Conservation (phyloP, 2,797 vertebrate genomes). For the Sitta carolinensis region DNA sequence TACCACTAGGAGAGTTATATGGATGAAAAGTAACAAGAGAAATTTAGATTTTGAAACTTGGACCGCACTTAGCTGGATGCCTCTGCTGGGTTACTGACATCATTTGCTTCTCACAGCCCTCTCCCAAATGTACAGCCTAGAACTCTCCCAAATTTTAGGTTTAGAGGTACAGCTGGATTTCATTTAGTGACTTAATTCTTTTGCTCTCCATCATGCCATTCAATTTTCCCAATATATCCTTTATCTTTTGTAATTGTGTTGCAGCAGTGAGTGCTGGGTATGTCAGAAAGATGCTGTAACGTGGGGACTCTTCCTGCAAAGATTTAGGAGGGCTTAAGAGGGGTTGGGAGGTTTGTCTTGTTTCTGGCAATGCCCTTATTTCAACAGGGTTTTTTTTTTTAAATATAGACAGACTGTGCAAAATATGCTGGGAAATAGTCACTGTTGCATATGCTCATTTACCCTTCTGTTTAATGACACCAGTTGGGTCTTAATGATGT, state of each 20-base stretch:
- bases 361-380: neutral
- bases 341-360: neutral
- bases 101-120: neutral
- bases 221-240: neutral
- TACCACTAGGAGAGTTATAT: neutral
- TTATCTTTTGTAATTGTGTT: neutral
- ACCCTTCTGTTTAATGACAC: neutral
- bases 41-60: neutral
- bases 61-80: neutral
- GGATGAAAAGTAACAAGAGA: neutral
- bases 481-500: neutral
- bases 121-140: neutral
- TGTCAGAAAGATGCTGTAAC: neutral
- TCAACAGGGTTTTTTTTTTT: neutral
- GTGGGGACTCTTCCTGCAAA: neutral
- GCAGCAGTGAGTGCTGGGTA: neutral
- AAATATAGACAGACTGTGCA: neutral
- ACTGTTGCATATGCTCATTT: neutral
- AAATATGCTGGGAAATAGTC: neutral
- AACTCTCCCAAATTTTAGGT: neutral
- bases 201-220: neutral
- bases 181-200: neutral
- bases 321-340: neutral
- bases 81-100: neutral
- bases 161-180: neutral